phyloP scores from a whole-genome alignment of 2,888 invertebrate species.

The Athetis lepigone region DNA sequence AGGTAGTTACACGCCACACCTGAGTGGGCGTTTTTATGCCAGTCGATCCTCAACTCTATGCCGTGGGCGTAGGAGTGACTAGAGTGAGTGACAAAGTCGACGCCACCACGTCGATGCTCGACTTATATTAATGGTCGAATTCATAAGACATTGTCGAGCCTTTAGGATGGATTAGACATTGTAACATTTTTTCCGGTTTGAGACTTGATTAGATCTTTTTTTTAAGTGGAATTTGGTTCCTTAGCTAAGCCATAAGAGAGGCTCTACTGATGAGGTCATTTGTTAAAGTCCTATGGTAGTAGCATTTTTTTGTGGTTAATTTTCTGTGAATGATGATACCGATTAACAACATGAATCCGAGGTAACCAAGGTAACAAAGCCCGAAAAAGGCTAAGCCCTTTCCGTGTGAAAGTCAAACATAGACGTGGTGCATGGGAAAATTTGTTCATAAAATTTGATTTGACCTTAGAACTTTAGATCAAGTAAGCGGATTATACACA shows the following conservation, averaged over 20 bases:
- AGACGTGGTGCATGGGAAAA: conserved; percentile 37
- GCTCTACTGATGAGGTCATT: conserved; percentile 50
- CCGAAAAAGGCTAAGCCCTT: conserved; percentile 40
- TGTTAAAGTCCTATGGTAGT: background rate
- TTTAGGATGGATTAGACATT: conserved; percentile 55
- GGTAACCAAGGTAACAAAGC: background rate
- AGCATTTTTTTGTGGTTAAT: conserved; percentile 9
- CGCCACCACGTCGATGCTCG: conserved; percentile 55
- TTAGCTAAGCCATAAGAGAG: conserved; percentile 18
- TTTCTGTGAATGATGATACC: conserved; percentile 11
- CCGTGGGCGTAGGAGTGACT: conserved; percentile 61
- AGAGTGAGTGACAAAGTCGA: conserved; percentile 61
- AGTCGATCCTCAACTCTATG: conserved; percentile 65
- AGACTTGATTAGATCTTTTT: conserved; percentile 41
- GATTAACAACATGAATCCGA: conserved; percentile 10
- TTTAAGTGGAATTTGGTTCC: conserved; percentile 35
- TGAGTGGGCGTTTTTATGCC: conserved; percentile 75
- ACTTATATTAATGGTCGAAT: conserved; percentile 72
- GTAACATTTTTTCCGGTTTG: conserved; percentile 46
- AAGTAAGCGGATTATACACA: conserved; percentile 34
- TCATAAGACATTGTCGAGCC: conserved; percentile 61
- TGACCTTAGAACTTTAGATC: conserved; percentile 39
- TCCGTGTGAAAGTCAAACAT: conserved; percentile 49
- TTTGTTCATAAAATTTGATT: conserved; percentile 52
- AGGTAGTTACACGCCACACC: conserved; percentile 77